Evolutionary conservation across 2,113 vertebrate genomes (phyloP).

Genomic region (Anolis carolinensis): DNA sequence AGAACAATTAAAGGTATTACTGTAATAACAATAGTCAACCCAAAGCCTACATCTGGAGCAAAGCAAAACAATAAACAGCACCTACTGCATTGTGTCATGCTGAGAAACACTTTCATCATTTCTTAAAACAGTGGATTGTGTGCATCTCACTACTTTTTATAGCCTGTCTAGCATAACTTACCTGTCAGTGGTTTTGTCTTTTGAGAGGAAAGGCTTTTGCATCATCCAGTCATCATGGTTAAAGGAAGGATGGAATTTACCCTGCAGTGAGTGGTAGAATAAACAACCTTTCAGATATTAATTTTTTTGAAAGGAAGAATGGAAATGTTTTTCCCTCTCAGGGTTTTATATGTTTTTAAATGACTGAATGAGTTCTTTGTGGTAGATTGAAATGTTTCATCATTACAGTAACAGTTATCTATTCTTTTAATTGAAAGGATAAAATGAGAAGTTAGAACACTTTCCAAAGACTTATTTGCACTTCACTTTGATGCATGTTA

Average conservation of each 20-base stretch:
- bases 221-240: conserved; percentile 6
- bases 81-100: neutral
- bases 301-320: conserved; percentile 30
- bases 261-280: neutral
- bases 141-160: conserved; percentile 15
- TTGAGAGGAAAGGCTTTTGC: neutral
- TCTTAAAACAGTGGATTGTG: conserved; percentile 18
- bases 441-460: conserved; percentile 34
- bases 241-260: conserved; percentile 24
- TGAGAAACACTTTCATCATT: neutral
- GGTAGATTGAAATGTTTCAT: conserved; percentile 3
- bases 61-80: conserved; percentile 3
- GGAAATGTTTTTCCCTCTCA: neutral
- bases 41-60: neutral
- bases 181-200: conserved; percentile 8
- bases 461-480: conserved; percentile 56
- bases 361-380: conserved; percentile 13
- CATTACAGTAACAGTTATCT: neutral
- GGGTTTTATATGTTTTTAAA: neutral
- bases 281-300: conserved; percentile 20
- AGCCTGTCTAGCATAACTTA: conserved; percentile 28
- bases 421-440: conserved; percentile 26
- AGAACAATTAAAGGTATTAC: neutral
- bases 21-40: neutral
- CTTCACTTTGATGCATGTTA: conserved; percentile 50